Evolutionary conservation across 2,888 invertebrate genomes (phyloP).

Genomic region (Euplagia quadripunctaria): DNA sequence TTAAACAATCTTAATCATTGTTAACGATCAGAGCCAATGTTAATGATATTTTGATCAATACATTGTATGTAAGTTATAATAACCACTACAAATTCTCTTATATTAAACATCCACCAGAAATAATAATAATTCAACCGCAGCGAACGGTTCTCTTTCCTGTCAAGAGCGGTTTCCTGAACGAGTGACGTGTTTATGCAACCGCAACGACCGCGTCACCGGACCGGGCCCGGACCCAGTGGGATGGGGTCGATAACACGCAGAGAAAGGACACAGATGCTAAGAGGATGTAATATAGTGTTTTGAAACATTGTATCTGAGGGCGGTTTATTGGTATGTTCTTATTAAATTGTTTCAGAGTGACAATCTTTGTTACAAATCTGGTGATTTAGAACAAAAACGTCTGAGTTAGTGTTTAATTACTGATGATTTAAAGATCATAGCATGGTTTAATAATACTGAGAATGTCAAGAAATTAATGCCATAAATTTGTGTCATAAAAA

Average conservation of each 20-base stretch:
- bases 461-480: too few relatives aligned
- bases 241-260: conserved; percentile 3
- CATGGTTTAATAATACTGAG: too few relatives aligned
- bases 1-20: too few relatives aligned
- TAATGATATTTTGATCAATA: too few relatives aligned
- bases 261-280: conserved; percentile 4
- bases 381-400: background rate
- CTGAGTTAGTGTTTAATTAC: background rate
- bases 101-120: background rate
- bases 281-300: conserved; percentile 11
- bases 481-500: too few relatives aligned
- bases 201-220: conserved; percentile 12
- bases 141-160: conserved; percentile 1
- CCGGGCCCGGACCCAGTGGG: background rate
- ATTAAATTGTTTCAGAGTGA: background rate
- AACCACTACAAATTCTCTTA: background rate
- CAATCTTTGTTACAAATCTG: background rate
- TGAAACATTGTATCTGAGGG: conserved; percentile 4
- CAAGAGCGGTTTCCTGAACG: conserved; percentile 10
- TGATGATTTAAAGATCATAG: too few relatives aligned
- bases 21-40: too few relatives aligned
- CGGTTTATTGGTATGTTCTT: background rate
- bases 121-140: conserved; percentile 13
- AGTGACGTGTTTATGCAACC: conserved; percentile 17
- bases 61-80: too few relatives aligned